Base-by-base conservation (phyloP, 1,140 invertebrate genomes). In the Drosophila pandora region DNA sequence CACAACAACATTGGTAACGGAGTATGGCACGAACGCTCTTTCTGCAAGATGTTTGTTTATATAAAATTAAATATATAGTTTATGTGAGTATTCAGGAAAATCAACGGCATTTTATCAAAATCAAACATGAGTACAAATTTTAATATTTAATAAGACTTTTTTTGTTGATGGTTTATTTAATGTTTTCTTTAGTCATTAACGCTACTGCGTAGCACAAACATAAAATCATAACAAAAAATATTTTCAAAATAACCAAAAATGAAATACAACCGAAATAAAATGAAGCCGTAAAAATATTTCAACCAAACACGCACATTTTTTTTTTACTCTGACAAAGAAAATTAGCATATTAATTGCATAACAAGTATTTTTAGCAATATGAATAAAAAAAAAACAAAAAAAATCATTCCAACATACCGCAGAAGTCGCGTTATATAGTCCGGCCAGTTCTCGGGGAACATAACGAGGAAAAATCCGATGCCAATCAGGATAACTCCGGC, bases 391-490 rank as follows among this genome's bases (percentile, higher is more conserved):
- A 61, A 32, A 8, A 23, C 37, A 68, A 47, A 52, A 6, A 37
- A 9, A 62, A 56, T 43, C 6, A 9, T 45, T 47, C 56, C 50
- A 25, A 89, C 93, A 92, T 94, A 97, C 96, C 96, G 95, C 73
- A 98, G 93, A 49, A 98, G 92, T 77, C 96, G 94, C 68, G 96
- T 97, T 89, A 98, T 97, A 90, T 98, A 98, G 90, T 98, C 96
- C 2, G 97, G 97, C 97, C 97, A 99, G 92, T 98, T 97, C 90
- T 97, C 96, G 2, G 97, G 98, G 79, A 99, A 96, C 94, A 98
- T 96, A 52, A 98, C 97, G 32, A 98, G 94, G 89, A 97, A 97
- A 93, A 98, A 98, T 53, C 97, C 97, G 55, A 97, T 96, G 3
- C 95, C 94, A 79, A 98, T 98, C 10, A 98, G 93, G 61, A 98